Conservation (phyloP, 2,888 invertebrate species). For the Pandemis heparana region DNA sequence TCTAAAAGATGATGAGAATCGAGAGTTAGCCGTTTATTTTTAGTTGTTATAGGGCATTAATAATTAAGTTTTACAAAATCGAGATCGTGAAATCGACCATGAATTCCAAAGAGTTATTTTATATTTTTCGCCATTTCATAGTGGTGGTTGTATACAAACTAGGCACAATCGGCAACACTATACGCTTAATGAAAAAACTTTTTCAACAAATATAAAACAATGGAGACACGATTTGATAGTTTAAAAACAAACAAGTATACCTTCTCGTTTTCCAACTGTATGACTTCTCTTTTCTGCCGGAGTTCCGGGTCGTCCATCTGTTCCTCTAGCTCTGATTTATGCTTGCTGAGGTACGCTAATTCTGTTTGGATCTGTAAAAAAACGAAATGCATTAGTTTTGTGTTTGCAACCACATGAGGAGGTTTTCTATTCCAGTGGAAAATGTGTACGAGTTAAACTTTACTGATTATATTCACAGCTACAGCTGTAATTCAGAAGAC, state of each 20-base stretch:
- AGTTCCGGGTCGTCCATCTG: slow-evolving; percentile 86
- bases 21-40: too few relatives aligned
- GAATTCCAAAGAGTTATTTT: too few relatives aligned
- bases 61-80: too few relatives aligned
- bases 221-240: not conserved
- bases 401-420: too few relatives aligned
- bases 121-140: too few relatives aligned
- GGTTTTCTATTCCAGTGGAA: too few relatives aligned
- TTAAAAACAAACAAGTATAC: slow-evolving; percentile 66
- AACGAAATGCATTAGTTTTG: not conserved
- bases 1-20: too few relatives aligned
- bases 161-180: not conserved
- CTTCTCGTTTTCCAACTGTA: slow-evolving; percentile 89
- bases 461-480: too few relatives aligned
- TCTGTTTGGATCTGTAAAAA: slow-evolving; percentile 90
- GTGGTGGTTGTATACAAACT: not conserved
- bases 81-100: too few relatives aligned
- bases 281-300: slow-evolving; percentile 87
- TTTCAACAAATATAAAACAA: not conserved
- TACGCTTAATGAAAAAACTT: not conserved
- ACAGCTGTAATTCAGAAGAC: too few relatives aligned
- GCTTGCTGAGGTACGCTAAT: slow-evolving; percentile 91
- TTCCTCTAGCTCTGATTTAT: slow-evolving; percentile 91
- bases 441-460: too few relatives aligned
- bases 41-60: too few relatives aligned